A percentile compares a stretch with the other conserved stretches of the same genome.
Conservation (phyloP, 2,888 invertebrate genomes). For the Lepetodrilus schrolli region DNA sequence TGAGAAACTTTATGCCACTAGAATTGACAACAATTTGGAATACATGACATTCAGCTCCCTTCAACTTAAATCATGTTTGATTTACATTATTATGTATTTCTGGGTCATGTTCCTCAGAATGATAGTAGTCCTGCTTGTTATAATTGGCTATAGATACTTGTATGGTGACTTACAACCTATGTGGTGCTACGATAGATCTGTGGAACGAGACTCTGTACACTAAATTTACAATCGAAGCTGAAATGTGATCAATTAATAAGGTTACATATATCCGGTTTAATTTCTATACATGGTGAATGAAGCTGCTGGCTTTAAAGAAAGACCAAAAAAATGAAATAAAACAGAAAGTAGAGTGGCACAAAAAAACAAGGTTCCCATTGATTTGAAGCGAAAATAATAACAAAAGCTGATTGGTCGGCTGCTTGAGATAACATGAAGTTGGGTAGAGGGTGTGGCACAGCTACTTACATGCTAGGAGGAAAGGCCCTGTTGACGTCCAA, state of each 20-base stretch:
- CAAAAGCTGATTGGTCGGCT: slow-evolving; percentile 1
- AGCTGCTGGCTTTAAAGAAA: slow-evolving; percentile 22
- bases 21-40: too few relatives aligned
- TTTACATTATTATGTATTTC: too few relatives aligned
- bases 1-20: too few relatives aligned
- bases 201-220: neutral
- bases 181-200: too few relatives aligned
- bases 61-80: too few relatives aligned
- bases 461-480: slow-evolving; percentile 10
- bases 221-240: neutral
- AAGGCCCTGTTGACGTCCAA: slow-evolving; percentile 9
- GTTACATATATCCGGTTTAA: too few relatives aligned
- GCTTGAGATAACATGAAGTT: slow-evolving; percentile 7
- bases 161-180: too few relatives aligned
- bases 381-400: slow-evolving; percentile 6
- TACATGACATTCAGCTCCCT: too few relatives aligned
- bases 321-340: neutral
- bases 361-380: neutral
- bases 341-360: neutral
- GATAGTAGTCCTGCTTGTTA: too few relatives aligned
- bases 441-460: neutral
- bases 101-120: too few relatives aligned
- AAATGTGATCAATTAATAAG: too few relatives aligned
- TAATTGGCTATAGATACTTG: too few relatives aligned
- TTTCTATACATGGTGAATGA: slow-evolving; percentile 13